phyloP scores from a whole-genome alignment of 2,888 invertebrate genomes.

The Netelia inedita region DNA sequence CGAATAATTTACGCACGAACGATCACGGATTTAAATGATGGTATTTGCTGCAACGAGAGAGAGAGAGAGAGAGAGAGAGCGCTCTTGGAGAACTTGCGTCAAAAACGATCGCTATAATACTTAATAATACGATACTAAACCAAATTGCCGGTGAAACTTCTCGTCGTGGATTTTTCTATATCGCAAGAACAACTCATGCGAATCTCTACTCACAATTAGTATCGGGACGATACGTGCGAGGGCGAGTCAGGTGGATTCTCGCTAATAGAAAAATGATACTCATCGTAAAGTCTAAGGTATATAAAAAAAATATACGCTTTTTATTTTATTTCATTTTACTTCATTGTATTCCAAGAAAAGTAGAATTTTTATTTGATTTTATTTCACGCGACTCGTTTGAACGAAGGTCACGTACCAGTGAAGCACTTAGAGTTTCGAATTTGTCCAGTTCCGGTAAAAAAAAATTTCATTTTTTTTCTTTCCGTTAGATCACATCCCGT shows the following conservation, averaged over 20 bases:
- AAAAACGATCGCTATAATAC: slow-evolving; percentile 33
- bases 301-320: background rate
- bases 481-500: background rate
- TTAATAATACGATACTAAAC: slow-evolving; percentile 61
- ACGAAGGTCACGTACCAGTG: slow-evolving; percentile 17
- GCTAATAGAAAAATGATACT: background rate
- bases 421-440: slow-evolving; percentile 6
- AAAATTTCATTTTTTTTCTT: background rate
- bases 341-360: too few relatives aligned
- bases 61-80: background rate
- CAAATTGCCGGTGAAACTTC: slow-evolving; percentile 76
- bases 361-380: background rate
- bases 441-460: background rate
- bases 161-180: slow-evolving; percentile 59
- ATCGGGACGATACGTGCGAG: background rate
- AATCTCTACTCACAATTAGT: slow-evolving; percentile 53
- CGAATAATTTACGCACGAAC: slow-evolving; percentile 40
- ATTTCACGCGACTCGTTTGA: background rate
- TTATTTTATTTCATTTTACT: too few relatives aligned
- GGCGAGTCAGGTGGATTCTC: background rate
- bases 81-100: slow-evolving; percentile 49
- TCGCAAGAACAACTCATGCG: slow-evolving; percentile 69
- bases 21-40: slow-evolving; percentile 49
- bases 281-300: background rate
- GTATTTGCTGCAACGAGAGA: slow-evolving; percentile 8